Conservation (phyloP, 2,888 invertebrate species). For the Pherbina coryleti region DNA sequence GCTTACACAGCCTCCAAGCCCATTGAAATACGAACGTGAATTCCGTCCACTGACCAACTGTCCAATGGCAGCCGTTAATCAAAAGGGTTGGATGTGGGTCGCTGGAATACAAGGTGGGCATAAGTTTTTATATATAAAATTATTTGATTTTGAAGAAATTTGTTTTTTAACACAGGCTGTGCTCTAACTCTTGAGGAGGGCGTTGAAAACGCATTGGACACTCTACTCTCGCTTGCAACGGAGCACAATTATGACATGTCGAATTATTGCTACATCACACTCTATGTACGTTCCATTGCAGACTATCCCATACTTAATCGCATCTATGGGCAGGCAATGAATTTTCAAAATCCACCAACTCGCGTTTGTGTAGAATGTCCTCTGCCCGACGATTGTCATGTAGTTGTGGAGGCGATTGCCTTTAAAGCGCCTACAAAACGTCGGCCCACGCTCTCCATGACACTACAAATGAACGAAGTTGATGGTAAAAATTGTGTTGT, state of each 20-base stretch:
- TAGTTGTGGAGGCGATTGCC: slow-evolving; percentile 83
- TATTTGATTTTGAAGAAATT: not conserved
- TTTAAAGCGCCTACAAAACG: slow-evolving; percentile 68
- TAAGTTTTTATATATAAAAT: not conserved
- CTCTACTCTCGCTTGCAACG: slow-evolving; percentile 74
- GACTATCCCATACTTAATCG: slow-evolving; percentile 83
- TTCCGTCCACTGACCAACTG: slow-evolving; percentile 75
- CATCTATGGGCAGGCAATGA: slow-evolving; percentile 81
- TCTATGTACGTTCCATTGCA: slow-evolving; percentile 87
- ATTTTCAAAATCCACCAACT: slow-evolving; percentile 85
- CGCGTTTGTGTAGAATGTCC: slow-evolving; percentile 88
- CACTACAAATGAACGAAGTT: slow-evolving; percentile 38
- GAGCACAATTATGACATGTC: slow-evolving; percentile 70
- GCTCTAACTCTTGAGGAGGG: slow-evolving; percentile 76
- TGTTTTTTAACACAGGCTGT: slow-evolving; percentile 68
- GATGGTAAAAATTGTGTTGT: slow-evolving; percentile 41
- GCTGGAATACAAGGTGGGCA: slow-evolving; percentile 78
- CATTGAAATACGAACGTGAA: slow-evolving; percentile 72
- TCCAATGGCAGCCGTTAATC: slow-evolving; percentile 76
- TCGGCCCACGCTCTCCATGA: slow-evolving; percentile 49
- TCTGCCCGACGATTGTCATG: slow-evolving; percentile 77
- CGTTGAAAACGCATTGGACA: slow-evolving; percentile 79
- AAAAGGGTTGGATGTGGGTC: slow-evolving; percentile 87
- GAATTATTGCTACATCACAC: slow-evolving; percentile 84
- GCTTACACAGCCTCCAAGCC: slow-evolving; percentile 65